Conservation (phyloP, 2,797 vertebrate species). For the Perodicticus potto region DNA sequence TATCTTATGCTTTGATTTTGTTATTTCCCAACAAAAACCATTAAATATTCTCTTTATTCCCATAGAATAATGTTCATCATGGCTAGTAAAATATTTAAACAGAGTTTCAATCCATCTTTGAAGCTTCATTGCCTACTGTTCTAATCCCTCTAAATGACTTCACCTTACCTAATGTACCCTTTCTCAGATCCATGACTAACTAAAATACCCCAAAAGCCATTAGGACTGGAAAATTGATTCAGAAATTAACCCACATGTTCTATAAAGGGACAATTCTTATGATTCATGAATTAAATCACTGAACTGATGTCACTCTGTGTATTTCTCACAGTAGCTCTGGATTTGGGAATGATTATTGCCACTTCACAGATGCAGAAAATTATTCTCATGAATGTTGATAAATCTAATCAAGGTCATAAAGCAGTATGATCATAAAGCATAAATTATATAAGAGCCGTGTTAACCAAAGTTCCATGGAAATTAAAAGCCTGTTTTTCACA, state of each 20-base stretch:
- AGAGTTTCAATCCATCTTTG: neutral
- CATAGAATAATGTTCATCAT: neutral
- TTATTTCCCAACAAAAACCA: neutral
- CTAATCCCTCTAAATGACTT: neutral
- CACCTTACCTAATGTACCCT: neutral
- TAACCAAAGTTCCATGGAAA: neutral
- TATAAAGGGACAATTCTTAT: neutral
- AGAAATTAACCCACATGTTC: neutral
- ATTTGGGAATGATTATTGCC: neutral
- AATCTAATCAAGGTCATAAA: constrained; percentile 11
- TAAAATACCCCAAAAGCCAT: neutral
- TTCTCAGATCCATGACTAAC: neutral
- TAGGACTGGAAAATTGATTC: neutral
- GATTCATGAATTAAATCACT: neutral
- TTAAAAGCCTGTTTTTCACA: constrained; percentile 14
- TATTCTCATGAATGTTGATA: neutral
- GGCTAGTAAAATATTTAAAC: neutral
- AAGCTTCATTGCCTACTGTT: neutral
- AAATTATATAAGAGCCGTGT: neutral
- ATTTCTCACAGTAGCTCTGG: neutral
- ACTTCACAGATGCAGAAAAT: neutral
- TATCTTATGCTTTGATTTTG: neutral
- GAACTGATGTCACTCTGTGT: neutral
- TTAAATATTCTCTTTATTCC: neutral
- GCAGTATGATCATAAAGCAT: constrained; percentile 13